A percentile compares a stretch with the other conserved stretches of the same genome.
Evolutionary conservation across 2,888 invertebrate genomes (phyloP).

Genomic region (Drosophila birchii): DNA sequence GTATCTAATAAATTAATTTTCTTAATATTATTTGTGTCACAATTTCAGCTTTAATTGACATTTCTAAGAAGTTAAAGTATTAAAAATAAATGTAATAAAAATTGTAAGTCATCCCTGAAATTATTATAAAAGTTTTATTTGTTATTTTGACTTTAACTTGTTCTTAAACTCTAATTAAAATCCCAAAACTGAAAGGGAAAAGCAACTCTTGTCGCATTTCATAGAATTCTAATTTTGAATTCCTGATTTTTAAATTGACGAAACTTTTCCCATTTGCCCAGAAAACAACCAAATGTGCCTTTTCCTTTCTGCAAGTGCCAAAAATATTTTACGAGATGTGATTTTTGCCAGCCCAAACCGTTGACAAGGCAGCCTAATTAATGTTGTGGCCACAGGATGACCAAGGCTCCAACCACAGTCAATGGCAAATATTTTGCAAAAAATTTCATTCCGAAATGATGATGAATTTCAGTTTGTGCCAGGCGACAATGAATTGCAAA

Average conservation of each 20-base stretch:
- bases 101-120: background rate
- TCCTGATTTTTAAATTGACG: background rate
- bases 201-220: fast-evolving
- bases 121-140: background rate
- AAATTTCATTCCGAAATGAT: conserved; percentile 13
- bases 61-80: too few relatives aligned
- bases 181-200: too few relatives aligned
- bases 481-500: conserved; percentile 48
- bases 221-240: too few relatives aligned
- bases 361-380: conserved; percentile 34
- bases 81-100: background rate
- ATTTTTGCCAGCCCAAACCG: conserved; percentile 2
- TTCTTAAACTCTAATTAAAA: background rate
- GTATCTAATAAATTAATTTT: too few relatives aligned
- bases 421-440: conserved; percentile 24
- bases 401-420: background rate
- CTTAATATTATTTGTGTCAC: too few relatives aligned
- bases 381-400: conserved; percentile 15
- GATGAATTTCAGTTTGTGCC: conserved; percentile 22
- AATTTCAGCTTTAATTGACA: too few relatives aligned
- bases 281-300: background rate
- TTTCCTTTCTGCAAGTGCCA: conserved; percentile 12
- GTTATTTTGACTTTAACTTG: background rate
- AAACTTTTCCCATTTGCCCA: background rate
- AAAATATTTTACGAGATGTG: conserved; percentile 2